Conservation (phyloP, 2,888 invertebrate species). For the Phengaris alcon region DNA sequence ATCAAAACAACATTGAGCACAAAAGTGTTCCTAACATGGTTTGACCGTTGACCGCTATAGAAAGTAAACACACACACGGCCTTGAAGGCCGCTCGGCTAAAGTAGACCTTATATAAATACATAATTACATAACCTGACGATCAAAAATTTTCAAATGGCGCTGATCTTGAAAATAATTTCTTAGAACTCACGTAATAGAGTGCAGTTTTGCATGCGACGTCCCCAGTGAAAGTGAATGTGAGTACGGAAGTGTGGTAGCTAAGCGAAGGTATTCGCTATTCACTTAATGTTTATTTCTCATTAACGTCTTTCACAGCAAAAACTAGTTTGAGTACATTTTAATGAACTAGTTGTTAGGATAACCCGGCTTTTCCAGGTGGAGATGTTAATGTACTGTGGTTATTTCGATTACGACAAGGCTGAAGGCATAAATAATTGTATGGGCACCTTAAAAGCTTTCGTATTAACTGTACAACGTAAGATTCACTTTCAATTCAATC, state of each 20-base stretch:
- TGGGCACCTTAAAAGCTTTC: not conserved
- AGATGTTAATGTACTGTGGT: no score
- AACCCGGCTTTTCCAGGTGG: not conserved
- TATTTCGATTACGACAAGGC: no score
- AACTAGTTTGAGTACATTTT: conserved; percentile 14
- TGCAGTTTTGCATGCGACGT: conserved; percentile 41
- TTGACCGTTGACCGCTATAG: conserved; percentile 67
- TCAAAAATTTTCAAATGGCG: conserved; percentile 46
- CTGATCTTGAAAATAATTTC: conserved; percentile 44
- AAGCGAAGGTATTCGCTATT: conserved; percentile 61
- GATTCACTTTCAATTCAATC: not conserved
- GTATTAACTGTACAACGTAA: not conserved
- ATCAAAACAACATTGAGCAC: conserved; percentile 53
- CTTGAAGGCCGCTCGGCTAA: conserved; percentile 59
- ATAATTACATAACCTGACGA: conserved; percentile 45
- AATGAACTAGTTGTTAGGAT: not conserved
- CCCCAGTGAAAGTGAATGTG: conserved; percentile 70
- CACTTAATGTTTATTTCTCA: conserved; percentile 38
- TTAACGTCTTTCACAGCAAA: conserved; percentile 15
- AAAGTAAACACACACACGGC: conserved; percentile 72
- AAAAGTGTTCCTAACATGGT: conserved; percentile 25
- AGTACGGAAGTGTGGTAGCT: conserved; percentile 68
- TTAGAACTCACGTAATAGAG: conserved; percentile 48
- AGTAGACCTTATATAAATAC: conserved; percentile 39
- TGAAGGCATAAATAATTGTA: no score